Conservation (phyloP, 2,797 vertebrate species). For the Semotilus atromaculatus region DNA sequence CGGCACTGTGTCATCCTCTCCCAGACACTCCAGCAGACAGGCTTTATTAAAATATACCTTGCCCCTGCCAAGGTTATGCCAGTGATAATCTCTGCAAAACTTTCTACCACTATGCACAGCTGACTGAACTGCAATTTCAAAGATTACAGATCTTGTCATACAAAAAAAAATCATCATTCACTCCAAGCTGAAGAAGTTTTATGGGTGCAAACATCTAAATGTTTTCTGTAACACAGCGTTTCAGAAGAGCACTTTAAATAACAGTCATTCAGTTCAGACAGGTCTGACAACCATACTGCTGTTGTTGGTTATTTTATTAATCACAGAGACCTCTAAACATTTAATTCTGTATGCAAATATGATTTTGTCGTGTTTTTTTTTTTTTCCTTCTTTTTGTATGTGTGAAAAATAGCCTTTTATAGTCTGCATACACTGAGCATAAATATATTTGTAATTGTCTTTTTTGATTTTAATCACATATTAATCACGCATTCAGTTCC, state of each 20-base stretch:
- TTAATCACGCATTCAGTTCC: background rate
- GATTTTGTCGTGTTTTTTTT: background rate
- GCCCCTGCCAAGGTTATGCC: conserved; percentile 58
- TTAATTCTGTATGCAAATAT: background rate
- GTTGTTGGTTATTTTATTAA: background rate
- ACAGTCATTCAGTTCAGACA: conserved; percentile 25
- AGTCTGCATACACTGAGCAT: background rate
- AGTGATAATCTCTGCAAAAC: conserved; percentile 51
- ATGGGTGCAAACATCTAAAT: conserved; percentile 41
- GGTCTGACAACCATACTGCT: background rate
- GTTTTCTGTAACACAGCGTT: conserved; percentile 37
- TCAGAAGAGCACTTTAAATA: conserved; percentile 38
- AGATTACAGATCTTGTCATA: conserved; percentile 62
- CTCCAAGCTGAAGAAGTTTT: conserved; percentile 42
- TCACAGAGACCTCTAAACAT: background rate
- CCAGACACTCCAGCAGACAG: conserved; percentile 27
- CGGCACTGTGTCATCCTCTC: conserved; percentile 24
- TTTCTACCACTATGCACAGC: conserved; percentile 42
- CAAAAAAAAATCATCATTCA: conserved; percentile 51
- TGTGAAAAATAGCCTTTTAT: background rate
- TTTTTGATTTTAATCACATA: background rate
- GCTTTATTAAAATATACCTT: conserved; percentile 55
- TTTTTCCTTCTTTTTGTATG: background rate
- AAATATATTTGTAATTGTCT: conserved; percentile 7
- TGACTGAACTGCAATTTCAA: conserved; percentile 59